A percentile compares a stretch with the other conserved stretches of the same genome.
phyloP scores from a whole-genome alignment of 2,888 invertebrate genomes.

The Spicauda simplicius region DNA sequence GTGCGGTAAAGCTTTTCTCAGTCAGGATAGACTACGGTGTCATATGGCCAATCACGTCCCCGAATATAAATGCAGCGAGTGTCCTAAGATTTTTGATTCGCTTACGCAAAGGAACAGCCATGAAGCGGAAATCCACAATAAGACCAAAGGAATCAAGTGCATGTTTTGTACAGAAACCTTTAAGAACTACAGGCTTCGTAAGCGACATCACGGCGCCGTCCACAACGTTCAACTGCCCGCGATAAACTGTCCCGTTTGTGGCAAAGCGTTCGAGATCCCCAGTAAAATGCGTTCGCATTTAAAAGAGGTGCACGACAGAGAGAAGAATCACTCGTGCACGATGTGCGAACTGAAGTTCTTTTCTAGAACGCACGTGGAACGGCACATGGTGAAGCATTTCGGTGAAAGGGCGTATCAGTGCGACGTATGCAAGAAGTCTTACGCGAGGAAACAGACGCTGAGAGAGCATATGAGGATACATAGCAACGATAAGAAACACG shows the following conservation, averaged over 20 bases:
- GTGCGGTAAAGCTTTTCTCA: slow-evolving; percentile 73
- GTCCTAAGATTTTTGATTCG: slow-evolving; percentile 62
- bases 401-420: slow-evolving; percentile 77
- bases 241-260: slow-evolving; percentile 65
- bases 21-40: slow-evolving; percentile 64
- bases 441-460: slow-evolving; percentile 70
- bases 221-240: slow-evolving; percentile 61
- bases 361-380: slow-evolving; percentile 75
- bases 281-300: slow-evolving; percentile 69
- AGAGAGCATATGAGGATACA: slow-evolving; percentile 71
- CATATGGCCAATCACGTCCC: slow-evolving; percentile 64
- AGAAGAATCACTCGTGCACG: slow-evolving; percentile 73
- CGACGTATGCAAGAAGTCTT: slow-evolving; percentile 77
- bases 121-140: slow-evolving; percentile 59
- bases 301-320: slow-evolving; percentile 73
- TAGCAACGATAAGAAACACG: slow-evolving; percentile 57
- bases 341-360: slow-evolving; percentile 81
- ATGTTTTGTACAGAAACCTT: slow-evolving; percentile 65
- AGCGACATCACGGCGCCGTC: slow-evolving; percentile 56
- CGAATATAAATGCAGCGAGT: slow-evolving; percentile 60
- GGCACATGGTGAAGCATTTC: slow-evolving; percentile 80
- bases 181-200: slow-evolving; percentile 60
- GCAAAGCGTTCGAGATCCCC: slow-evolving; percentile 62
- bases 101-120: slow-evolving; percentile 61
- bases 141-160: slow-evolving; percentile 60